phyloP scores from a whole-genome alignment of 1,140 invertebrate species.

The Pemphigus obesinymphae region DNA sequence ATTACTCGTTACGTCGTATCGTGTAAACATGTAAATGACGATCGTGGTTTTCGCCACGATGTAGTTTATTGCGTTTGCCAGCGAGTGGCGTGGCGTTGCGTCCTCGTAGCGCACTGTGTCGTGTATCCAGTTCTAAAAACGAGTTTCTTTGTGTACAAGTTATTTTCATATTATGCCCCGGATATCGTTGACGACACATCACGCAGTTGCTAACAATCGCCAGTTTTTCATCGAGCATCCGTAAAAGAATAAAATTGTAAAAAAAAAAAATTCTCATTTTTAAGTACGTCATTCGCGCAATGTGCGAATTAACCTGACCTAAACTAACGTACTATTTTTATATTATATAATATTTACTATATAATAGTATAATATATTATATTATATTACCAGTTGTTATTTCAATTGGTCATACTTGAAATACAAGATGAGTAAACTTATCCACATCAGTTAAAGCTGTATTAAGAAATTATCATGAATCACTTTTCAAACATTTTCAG shows the following conservation, averaged over 20 bases:
- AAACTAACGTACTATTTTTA: too few species aligned
- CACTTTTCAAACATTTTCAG: too few species aligned
- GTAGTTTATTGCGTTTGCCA: neutral
- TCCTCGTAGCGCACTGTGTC: too few species aligned
- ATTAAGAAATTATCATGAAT: too few species aligned
- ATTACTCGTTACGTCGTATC: neutral
- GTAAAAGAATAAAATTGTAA: neutral
- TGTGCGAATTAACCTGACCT: too few species aligned
- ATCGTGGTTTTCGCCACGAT: neutral
- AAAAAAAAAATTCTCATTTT: neutral
- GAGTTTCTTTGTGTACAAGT: slow-evolving; percentile 23
- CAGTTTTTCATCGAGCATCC: neutral
- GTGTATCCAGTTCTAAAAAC: slow-evolving; percentile 29
- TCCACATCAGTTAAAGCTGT: too few species aligned
- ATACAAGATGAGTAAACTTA: too few species aligned
- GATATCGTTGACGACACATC: neutral
- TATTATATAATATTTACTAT: too few species aligned
- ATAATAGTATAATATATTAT: too few species aligned
- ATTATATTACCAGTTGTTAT: too few species aligned
- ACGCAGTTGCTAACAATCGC: neutral
- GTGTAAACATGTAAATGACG: neutral
- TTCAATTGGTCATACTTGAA: too few species aligned
- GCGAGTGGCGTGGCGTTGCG: neutral
- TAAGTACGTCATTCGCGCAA: too few species aligned
- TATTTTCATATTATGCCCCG: slow-evolving; percentile 27